Evolutionary conservation across 1,140 invertebrate species (phyloP).

Genomic region (Drosophila persimilis): DNA sequence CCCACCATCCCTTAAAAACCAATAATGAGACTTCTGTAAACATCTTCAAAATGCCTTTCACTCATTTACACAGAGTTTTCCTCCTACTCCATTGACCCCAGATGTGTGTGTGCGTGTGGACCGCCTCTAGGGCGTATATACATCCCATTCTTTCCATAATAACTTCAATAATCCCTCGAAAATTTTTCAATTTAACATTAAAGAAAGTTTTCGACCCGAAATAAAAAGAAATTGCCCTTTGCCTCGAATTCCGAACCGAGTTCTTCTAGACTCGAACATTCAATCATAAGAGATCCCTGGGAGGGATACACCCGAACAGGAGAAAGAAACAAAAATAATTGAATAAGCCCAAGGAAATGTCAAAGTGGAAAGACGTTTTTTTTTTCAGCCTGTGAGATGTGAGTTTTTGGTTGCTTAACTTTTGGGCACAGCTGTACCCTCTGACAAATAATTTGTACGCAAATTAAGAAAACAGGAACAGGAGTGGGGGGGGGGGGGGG

Average conservation of each 20-base stretch:
- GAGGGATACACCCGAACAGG: slow-evolving; percentile 34
- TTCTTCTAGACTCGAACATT: slow-evolving; percentile 41
- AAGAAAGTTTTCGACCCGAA: slow-evolving; percentile 35
- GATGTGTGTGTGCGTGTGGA: neutral
- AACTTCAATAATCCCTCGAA: slow-evolving; percentile 49
- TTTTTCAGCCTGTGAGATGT: slow-evolving; percentile 40
- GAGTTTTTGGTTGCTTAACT: slow-evolving; percentile 52
- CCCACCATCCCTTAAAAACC: too few species aligned
- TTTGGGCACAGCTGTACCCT: slow-evolving; percentile 63
- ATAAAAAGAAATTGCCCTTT: slow-evolving; percentile 31
- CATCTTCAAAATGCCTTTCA: too few species aligned
- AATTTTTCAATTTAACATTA: slow-evolving; percentile 49
- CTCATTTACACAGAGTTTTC: too few species aligned
- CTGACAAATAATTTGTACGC: slow-evolving; percentile 74
- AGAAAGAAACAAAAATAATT: slow-evolving; percentile 51
- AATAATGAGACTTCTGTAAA: too few species aligned
- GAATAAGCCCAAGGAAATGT: slow-evolving; percentile 55
- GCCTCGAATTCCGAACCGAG: slow-evolving; percentile 10
- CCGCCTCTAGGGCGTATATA: slow-evolving; percentile 13
- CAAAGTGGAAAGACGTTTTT: slow-evolving; percentile 51
- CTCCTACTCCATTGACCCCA: too few species aligned
- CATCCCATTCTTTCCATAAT: slow-evolving; percentile 34
- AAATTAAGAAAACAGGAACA: slow-evolving; percentile 69
- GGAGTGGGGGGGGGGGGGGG: neutral
- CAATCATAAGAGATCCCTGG: slow-evolving; percentile 40